phyloP scores from a whole-genome alignment of 2,888 invertebrate genomes.

The Linnaemya tessellans region DNA sequence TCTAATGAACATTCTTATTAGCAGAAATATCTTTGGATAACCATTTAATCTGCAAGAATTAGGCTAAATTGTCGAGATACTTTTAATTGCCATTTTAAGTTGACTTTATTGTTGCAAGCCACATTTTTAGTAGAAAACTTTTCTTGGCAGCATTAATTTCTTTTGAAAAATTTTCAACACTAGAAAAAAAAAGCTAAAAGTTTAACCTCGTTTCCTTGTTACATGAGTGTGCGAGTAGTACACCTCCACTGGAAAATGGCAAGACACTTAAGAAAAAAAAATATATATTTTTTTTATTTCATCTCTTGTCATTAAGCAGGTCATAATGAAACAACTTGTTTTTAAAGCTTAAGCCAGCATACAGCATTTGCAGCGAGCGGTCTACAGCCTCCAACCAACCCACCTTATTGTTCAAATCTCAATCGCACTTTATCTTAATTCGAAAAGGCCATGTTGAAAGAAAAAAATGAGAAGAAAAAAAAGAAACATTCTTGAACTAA shows the following conservation, averaged over 20 bases:
- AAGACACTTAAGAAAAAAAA: not conserved
- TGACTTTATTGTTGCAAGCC: not conserved
- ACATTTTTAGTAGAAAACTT: not conserved
- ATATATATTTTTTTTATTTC: constrained; percentile 12
- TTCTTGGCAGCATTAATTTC: constrained; percentile 19
- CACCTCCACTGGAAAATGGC: constrained; percentile 48
- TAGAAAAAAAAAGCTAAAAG: constrained; percentile 2
- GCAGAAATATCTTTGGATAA: not conserved
- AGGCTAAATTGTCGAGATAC: constrained; percentile 5
- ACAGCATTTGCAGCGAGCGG: not conserved
- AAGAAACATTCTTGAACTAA: constrained; percentile 61
- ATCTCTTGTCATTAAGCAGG: constrained; percentile 59
- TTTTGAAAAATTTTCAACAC: not conserved
- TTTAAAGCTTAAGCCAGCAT: constrained; percentile 18
- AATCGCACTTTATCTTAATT: constrained; percentile 71
- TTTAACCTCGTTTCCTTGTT: constrained; percentile 41
- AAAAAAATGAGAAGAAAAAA: constrained; percentile 44
- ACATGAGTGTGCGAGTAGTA: not conserved
- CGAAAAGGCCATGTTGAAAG: constrained; percentile 29
- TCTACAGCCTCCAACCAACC: constrained; percentile 49
- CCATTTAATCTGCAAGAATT: constrained; percentile 23
- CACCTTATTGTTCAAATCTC: constrained; percentile 68
- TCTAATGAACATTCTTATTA: not conserved
- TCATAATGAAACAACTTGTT: constrained; percentile 62
- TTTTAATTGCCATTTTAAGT: constrained; percentile 27